Conservation (phyloP, 1,140 invertebrate species). For the Macrocentrus cingulum region DNA sequence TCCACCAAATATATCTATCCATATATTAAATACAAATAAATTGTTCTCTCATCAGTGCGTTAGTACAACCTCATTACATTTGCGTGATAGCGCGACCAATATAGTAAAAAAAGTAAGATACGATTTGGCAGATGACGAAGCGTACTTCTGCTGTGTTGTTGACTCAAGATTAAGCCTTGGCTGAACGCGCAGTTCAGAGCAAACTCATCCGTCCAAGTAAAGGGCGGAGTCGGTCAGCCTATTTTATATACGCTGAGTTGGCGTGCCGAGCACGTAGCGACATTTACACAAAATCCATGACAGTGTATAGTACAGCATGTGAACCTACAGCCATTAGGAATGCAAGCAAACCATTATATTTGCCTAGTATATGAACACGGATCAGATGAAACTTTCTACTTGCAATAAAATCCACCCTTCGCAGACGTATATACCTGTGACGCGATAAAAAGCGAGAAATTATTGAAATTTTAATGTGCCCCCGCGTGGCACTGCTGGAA, state of each 20-base stretch:
- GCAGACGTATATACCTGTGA: too few relatives aligned
- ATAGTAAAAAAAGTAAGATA: too few relatives aligned
- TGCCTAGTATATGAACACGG: too few relatives aligned
- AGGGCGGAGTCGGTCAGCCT: slow-evolving; percentile 47
- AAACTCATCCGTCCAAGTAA: slow-evolving; percentile 49
- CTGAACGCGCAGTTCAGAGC: slow-evolving; percentile 48
- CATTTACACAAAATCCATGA: slow-evolving; percentile 46
- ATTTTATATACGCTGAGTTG: slow-evolving; percentile 59
- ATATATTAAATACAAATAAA: too few relatives aligned
- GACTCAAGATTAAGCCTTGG: slow-evolving; percentile 48
- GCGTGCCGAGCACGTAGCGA: slow-evolving; percentile 49
- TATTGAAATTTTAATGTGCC: slow-evolving; percentile 25
- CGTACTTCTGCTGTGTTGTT: slow-evolving; percentile 41
- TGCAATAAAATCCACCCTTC: too few relatives aligned
- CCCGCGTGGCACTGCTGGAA: slow-evolving; percentile 52
- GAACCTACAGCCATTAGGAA: slow-evolving; percentile 21
- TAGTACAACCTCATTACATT: too few relatives aligned
- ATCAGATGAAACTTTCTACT: too few relatives aligned
- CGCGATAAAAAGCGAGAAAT: too few relatives aligned
- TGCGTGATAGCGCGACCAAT: too few relatives aligned
- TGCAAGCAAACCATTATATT: not conserved
- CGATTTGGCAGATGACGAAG: slow-evolving; percentile 27
- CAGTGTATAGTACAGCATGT: slow-evolving; percentile 42
- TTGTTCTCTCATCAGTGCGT: too few relatives aligned
- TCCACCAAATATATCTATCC: too few relatives aligned